A percentile compares a stretch with the other conserved stretches of the same genome.
Conservation (phyloP, 2,113 vertebrate genomes). For the Cyrtonyx montezumae region DNA sequence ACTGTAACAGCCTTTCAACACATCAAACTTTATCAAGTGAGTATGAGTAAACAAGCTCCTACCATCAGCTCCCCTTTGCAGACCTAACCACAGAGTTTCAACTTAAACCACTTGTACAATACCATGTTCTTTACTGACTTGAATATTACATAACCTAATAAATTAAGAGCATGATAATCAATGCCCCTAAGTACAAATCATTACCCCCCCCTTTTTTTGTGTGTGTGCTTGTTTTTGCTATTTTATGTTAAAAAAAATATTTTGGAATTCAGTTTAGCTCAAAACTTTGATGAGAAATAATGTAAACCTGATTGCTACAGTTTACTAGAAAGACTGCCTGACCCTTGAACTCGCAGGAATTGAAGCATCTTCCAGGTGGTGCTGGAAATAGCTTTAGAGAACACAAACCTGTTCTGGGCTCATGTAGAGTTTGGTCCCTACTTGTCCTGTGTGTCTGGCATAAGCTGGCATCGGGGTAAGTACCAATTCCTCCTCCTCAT, state of each 20-base stretch:
- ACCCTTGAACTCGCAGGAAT: background rate
- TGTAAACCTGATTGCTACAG: background rate
- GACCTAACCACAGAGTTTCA: background rate
- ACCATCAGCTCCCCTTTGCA: background rate
- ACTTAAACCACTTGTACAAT: background rate
- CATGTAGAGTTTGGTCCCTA: conserved; percentile 99
- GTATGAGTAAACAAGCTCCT: background rate
- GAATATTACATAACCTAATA: background rate
- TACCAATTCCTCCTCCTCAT: conserved; percentile 88
- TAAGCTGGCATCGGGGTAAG: conserved; percentile 93
- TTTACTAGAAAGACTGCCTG: background rate
- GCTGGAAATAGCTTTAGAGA: background rate
- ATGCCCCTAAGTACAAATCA: background rate
- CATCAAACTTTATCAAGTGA: background rate
- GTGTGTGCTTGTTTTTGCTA: background rate
- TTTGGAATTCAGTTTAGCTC: background rate
- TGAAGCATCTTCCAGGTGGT: background rate
- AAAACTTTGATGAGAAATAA: background rate
- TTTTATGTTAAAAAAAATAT: background rate
- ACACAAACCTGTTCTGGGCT: conserved; percentile 95
- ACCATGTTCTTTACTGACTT: background rate
- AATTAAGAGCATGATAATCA: background rate
- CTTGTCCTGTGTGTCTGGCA: conserved; percentile 95
- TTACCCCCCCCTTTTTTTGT: background rate
- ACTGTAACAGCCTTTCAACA: background rate